These are phyloP conservation scores for Baronia brevicornis DNA, from an alignment of 2,888 invertebrate genomes.

Conservation along the genomic window DNA sequence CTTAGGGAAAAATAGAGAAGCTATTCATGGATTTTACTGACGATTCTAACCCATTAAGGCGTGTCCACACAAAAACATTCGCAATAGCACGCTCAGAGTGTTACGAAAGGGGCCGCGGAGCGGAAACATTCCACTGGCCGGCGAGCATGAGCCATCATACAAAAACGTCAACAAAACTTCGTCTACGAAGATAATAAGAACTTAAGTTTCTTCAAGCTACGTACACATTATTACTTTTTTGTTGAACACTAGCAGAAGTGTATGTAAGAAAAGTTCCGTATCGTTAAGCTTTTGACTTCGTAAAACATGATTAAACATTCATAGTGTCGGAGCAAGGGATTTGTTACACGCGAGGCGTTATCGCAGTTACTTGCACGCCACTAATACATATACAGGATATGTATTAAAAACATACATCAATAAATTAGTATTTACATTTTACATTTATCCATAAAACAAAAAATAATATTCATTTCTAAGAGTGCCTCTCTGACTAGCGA, in stretches of 20 bases:
- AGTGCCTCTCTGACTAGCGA: too few species aligned
- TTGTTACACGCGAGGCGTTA: too few species aligned
- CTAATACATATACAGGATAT: too few species aligned
- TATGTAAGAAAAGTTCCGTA: constrained; percentile 1
- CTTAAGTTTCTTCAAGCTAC: constrained; percentile 23
- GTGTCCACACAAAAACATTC: constrained; percentile 64
- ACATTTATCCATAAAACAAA: too few species aligned
- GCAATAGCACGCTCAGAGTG: constrained; percentile 65
- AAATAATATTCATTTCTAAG: too few species aligned
- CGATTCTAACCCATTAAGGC: constrained; percentile 52
- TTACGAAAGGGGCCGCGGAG: constrained; percentile 68
- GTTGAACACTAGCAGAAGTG: constrained; percentile 6
- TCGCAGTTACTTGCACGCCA: too few species aligned
- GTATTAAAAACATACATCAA: too few species aligned
- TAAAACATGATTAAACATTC: constrained; percentile 1
- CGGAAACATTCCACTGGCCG: constrained; percentile 69
- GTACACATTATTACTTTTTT: constrained; percentile 11
- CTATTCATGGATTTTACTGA: constrained; percentile 18
- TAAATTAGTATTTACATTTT: too few species aligned
- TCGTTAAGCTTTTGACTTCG: not conserved
- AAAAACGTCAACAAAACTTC: constrained; percentile 55
- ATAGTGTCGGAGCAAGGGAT: too few species aligned
- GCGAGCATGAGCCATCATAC: constrained; percentile 56
- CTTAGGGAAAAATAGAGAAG: constrained; percentile 16
- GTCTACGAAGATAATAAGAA: constrained; percentile 41